These are phyloP conservation scores for Monochamus alternatus DNA, from an alignment of 2,888 invertebrate genomes.

Conservation along the genomic window DNA sequence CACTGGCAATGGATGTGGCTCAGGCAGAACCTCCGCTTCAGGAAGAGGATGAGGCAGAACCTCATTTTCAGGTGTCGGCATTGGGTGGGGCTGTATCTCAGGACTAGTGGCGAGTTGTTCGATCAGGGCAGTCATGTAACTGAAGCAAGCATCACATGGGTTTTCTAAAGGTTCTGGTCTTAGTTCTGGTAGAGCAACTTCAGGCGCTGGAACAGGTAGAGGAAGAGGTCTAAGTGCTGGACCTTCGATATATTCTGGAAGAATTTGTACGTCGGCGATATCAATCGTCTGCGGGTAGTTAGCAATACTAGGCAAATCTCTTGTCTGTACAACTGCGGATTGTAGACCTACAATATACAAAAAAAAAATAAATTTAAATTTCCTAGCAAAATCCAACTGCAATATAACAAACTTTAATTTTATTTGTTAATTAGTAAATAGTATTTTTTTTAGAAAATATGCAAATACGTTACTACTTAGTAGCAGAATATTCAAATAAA, in stretches of 20 bases:
- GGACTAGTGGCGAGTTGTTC: slow-evolving; percentile 12
- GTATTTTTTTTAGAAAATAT: too few species aligned
- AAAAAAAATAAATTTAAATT: neutral
- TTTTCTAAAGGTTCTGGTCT: slow-evolving; percentile 2
- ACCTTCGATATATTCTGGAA: slow-evolving; percentile 5
- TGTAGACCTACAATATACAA: slow-evolving; percentile 9
- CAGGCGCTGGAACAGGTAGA: neutral
- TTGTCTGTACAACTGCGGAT: slow-evolving; percentile 11
- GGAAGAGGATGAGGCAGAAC: too few species aligned
- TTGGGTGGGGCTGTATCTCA: too few species aligned
- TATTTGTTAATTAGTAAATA: too few species aligned
- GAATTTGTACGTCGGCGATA: neutral
- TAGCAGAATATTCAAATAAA: too few species aligned
- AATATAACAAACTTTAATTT: too few species aligned
- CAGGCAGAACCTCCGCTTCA: neutral
- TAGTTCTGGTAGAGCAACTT: slow-evolving; percentile 7
- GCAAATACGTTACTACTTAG: too few species aligned
- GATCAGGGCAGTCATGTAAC: slow-evolving; percentile 24
- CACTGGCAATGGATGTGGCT: neutral
- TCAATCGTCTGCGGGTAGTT: neutral
- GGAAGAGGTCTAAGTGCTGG: slow-evolving; percentile 15
- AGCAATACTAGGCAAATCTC: slow-evolving; percentile 5
- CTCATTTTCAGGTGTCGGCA: too few species aligned
- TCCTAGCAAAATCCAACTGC: too few species aligned
- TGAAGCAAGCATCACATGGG: slow-evolving; percentile 31